Conservation (phyloP, 2,113 vertebrate genomes). For the Elephantulus edwardii region DNA sequence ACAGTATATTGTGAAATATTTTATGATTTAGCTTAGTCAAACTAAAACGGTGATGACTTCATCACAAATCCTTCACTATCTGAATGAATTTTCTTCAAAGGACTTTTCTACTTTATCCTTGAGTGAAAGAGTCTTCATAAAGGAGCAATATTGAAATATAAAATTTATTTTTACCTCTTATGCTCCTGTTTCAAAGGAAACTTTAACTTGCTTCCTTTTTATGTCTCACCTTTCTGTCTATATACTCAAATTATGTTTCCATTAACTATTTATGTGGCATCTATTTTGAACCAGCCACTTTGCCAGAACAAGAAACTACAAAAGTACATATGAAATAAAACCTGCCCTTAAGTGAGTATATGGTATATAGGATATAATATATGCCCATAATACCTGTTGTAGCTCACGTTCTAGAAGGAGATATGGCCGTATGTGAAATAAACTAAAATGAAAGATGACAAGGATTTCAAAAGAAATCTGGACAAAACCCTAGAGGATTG, state of each 20-base stretch:
- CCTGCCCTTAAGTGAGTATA: slow-evolving; percentile 3
- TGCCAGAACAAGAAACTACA: neutral
- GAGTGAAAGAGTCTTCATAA: neutral
- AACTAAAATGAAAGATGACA: neutral
- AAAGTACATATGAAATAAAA: neutral
- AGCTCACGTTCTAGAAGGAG: neutral
- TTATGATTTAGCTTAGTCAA: neutral
- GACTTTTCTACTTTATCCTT: neutral
- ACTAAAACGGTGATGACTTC: neutral
- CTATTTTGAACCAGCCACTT: slow-evolving; percentile 8
- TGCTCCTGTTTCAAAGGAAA: neutral
- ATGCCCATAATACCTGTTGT: too few species aligned
- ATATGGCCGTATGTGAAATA: neutral
- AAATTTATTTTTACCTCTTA: neutral
- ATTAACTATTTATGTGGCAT: neutral
- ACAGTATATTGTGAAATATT: neutral
- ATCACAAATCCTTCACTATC: neutral
- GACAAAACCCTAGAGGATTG: neutral
- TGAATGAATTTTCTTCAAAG: neutral
- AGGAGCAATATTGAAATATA: neutral
- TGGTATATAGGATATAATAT: too few species aligned
- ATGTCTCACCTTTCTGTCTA: neutral
- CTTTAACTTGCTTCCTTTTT: slow-evolving; percentile 6
- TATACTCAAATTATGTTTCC: slow-evolving; percentile 8
- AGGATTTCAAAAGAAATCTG: neutral